Base-by-base conservation (phyloP, 1,140 invertebrate species). In the Dendroctonus ponderosae region DNA sequence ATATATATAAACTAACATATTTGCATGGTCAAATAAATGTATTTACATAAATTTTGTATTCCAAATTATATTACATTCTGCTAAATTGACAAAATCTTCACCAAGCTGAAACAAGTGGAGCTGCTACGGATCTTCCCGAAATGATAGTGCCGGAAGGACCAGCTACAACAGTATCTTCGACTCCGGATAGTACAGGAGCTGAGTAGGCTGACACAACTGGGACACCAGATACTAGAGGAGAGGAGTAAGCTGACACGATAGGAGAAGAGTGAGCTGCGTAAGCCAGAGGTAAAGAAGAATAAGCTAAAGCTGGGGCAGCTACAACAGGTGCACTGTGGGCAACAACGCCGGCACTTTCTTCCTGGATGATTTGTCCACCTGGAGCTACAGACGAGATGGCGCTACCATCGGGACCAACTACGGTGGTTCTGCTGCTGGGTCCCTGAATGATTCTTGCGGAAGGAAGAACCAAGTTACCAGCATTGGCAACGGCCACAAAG, bases 341-440 rank as follows among this genome's bases (percentile, higher is more conserved):
- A 7, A 70, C 59, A 26, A 26, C 26, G 49, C 65, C 70, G 9
- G 67, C 38, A 48, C 67, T 14, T 41, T 71, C 67, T 54, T 72
- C 70, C n/a, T 67, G 62, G 14, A 73, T 15, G 39, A 75, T 67
- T 49, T 61, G 38, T n/a, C 73, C 73, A 38, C 73, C 73, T 51
- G 69, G 69, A 37, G 62, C 61, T 41, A 66, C 70, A 9, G 72
- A 40, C 41, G 60, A 63, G 59, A 74, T 74, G 5, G 66, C 64
- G 52, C 73, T 74, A 39, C 73, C 73, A 46, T 75, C 73, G 7
- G 69, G 69, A 9, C 73, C 73, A 48, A 73, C 62, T 11, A 75
- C 50, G 7, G 66, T 73, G 48, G 73, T 61, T 59, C 57, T 72
- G 39, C 56, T 62, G 52, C 73, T 73, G 7, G 73, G 73, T 51